Percentiles rank a stretch among this genome's conserved stretches.
phyloP scores from a whole-genome alignment of 2,797 vertebrate genomes.

The Tangara arthus region DNA sequence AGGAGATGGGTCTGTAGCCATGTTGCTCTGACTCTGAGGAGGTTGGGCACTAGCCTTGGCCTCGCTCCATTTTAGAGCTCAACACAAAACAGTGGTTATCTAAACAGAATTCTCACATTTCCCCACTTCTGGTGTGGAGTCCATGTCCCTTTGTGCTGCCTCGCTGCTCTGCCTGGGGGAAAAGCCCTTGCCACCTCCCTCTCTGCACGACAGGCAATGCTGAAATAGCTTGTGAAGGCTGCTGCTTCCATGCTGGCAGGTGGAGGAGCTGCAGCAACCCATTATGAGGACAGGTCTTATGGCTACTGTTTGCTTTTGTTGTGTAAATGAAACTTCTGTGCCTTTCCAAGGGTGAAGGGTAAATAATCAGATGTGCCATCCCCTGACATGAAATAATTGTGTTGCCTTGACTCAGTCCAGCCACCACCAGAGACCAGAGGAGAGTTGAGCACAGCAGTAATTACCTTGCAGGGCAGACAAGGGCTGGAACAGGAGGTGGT shows the following conservation, averaged over 20 bases:
- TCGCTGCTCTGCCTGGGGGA: background rate
- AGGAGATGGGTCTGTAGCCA: background rate
- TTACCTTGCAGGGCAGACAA: background rate
- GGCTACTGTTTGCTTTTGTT: background rate
- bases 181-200: background rate
- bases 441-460: background rate
- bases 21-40: background rate
- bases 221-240: background rate
- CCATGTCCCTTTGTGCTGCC: background rate
- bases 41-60: background rate
- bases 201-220: fast-evolving
- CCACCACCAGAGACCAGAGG: background rate
- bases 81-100: background rate
- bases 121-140: background rate
- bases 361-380: background rate
- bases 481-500: background rate
- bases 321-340: background rate
- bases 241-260: background rate
- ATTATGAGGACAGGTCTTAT: background rate
- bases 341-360: background rate
- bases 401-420: background rate
- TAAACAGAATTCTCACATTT: background rate
- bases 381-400: background rate
- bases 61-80: background rate
- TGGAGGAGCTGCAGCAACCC: background rate